Base-by-base conservation (phyloP, 2,797 vertebrate species). In the Anableps anableps region DNA sequence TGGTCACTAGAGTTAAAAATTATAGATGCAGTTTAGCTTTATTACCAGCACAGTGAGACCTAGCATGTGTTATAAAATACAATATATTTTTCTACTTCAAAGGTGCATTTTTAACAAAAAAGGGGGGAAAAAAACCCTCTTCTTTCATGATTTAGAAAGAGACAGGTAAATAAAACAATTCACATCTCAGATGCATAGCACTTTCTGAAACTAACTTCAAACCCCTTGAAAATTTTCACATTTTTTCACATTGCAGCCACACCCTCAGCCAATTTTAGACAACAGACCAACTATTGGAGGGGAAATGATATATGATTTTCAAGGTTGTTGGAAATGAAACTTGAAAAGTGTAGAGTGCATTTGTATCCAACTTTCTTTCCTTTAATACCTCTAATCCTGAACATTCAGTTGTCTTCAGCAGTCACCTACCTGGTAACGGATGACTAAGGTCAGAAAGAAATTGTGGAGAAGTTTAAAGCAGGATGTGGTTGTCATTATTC, bases 1-100 rank as follows among this genome's bases (percentile, higher is more conserved):
- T 75, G 77, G 31, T 77, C 45, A 53, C 23, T 60, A 72, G 60
- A 78, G 70, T 48, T 80, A 29, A 0, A 72, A 36, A 71, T 62
- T 31, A 50, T 34, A 36, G 4, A 38, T 47, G 21, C 8, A 9
- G 6, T 45, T 7, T 8, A 7, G 8, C 21, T 51, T 50, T 58
- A 7, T 41, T 19, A 38, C 43, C 31, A 60, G 31, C 41, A 10
- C 23, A 34, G 51, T 48, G 31, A 10, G n/a, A 71, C 14, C 13
- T n/a, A 55, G 53, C 23, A 29, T 10, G 14, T 16, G 4, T 51
- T 72, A 31, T 0, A 31, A 55, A 16, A 77, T 11, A 21, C 19
- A 26, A 7, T 8, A 50, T 50, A n/a, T 11, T 72, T 47, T 29
- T 29, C n/a, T 48, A 5, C 19, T 62, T 17, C 19, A 17, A 23